phyloP scores from a whole-genome alignment of 2,113 vertebrate genomes.

The Dipodomys ordii region DNA sequence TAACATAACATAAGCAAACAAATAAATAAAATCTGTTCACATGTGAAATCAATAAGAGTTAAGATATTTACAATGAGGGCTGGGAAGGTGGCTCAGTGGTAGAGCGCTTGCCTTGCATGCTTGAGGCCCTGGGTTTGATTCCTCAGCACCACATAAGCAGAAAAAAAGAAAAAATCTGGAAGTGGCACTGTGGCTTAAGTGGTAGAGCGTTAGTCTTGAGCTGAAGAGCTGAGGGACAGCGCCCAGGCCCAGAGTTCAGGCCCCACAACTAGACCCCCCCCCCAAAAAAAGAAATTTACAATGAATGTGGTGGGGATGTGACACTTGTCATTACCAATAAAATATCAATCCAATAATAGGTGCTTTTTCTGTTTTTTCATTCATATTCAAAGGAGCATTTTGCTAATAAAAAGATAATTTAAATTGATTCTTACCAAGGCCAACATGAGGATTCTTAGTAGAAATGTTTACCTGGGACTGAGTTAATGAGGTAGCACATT shows the following conservation, averaged over 20 bases:
- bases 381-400: conserved; percentile 14
- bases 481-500: background rate
- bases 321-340: conserved; percentile 29
- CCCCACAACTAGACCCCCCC: too few species aligned
- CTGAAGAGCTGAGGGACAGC: too few species aligned
- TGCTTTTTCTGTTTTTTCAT: conserved; percentile 31
- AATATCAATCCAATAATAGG: conserved; percentile 22
- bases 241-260: too few species aligned
- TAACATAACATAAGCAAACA: conserved; percentile 20
- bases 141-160: too few species aligned
- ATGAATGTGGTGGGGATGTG: conserved; percentile 22
- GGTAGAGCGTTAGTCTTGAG: too few species aligned
- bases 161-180: too few species aligned
- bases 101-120: too few species aligned
- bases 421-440: background rate
- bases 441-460: background rate
- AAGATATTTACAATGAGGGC: conserved; percentile 11
- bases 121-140: too few species aligned
- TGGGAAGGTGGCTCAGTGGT: too few species aligned
- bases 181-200: too few species aligned
- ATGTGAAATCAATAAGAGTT: conserved; percentile 54
- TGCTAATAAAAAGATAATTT: conserved; percentile 55
- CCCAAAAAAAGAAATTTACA: background rate
- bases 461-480: background rate
- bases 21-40: conserved; percentile 23